phyloP scores from a whole-genome alignment of 1,140 invertebrate species.

The Nephotettix cincticeps region DNA sequence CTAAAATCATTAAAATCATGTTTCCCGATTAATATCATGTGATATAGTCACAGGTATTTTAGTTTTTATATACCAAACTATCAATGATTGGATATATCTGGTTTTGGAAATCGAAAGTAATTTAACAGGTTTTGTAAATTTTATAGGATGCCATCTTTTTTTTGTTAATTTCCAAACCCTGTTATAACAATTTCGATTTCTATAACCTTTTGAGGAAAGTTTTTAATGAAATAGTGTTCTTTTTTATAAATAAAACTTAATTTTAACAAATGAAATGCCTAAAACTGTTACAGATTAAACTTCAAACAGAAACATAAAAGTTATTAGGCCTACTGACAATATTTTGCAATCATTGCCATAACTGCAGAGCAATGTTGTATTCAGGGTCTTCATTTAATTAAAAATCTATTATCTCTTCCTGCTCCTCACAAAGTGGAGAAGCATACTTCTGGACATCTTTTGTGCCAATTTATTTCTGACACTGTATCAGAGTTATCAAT shows the following conservation, averaged over 20 bases:
- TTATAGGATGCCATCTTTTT: constrained; percentile 25
- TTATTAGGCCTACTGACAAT: too few species aligned
- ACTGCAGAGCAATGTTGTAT: too few species aligned
- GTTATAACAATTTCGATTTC: constrained; percentile 22
- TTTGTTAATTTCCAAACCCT: constrained; percentile 20
- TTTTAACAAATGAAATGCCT: neutral
- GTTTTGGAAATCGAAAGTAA: constrained; percentile 19
- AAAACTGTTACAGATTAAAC: neutral
- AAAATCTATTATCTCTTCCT: constrained; percentile 10
- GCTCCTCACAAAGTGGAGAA: constrained; percentile 1
- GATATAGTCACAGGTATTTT: constrained; percentile 12
- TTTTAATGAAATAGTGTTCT: constrained; percentile 19
- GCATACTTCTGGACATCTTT: constrained; percentile 3
- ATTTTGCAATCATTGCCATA: too few species aligned
- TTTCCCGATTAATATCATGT: constrained; percentile 21
- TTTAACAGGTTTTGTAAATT: constrained; percentile 23
- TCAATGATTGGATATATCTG: constrained; percentile 17
- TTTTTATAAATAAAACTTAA: neutral
- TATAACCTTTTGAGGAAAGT: constrained; percentile 12
- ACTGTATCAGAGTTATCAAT: neutral
- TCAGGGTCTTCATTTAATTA: too few species aligned
- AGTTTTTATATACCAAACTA: constrained; percentile 3
- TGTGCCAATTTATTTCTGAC: neutral
- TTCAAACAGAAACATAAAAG: too few species aligned
- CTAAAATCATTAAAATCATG: constrained; percentile 3